A percentile compares a stretch with the other conserved stretches of the same genome.
phyloP scores from a whole-genome alignment of 92 coral and sea anemone species.

The Parazoanthus swiftii region DNA sequence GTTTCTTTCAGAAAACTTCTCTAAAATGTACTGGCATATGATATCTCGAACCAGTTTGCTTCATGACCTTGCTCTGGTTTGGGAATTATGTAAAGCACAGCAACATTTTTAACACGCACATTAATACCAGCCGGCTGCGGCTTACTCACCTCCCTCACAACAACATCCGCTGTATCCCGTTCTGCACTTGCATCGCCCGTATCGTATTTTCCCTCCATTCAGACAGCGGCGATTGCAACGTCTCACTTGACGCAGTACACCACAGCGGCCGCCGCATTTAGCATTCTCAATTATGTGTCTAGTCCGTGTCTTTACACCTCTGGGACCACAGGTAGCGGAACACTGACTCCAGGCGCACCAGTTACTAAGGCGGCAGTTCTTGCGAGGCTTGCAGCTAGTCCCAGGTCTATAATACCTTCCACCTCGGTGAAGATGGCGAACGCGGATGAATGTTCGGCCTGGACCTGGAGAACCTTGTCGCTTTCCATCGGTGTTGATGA shows the following conservation, averaged over 20 bases:
- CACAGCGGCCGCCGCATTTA: slow-evolving; percentile 26
- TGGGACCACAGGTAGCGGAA: slow-evolving; percentile 28
- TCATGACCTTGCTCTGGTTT: too few relatives aligned
- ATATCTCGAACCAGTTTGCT: too few relatives aligned
- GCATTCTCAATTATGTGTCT: slow-evolving; percentile 30
- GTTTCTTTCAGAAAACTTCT: too few relatives aligned
- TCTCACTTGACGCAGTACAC: slow-evolving; percentile 6
- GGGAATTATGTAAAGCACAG: too few relatives aligned
- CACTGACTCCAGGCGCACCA: slow-evolving; percentile 35
- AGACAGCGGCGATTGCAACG: slow-evolving; percentile 33
- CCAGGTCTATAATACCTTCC: slow-evolving; percentile 25
- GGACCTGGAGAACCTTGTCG: background rate
- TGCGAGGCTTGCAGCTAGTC: background rate
- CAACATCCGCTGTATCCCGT: slow-evolving; percentile 26
- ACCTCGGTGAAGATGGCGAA: background rate
- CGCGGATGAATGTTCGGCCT: background rate
- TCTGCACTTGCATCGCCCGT: slow-evolving; percentile 20
- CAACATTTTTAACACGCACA: too few relatives aligned
- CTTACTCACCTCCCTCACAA: slow-evolving; percentile 41
- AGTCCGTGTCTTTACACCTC: slow-evolving; percentile 4
- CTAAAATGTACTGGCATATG: too few relatives aligned
- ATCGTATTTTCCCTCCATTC: slow-evolving; percentile 23
- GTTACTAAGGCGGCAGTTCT: slow-evolving; percentile 27
- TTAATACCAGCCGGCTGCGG: background rate
- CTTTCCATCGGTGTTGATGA: background rate